Evolutionary conservation across 2,888 invertebrate genomes (phyloP).

Genomic region (Allolobophora icterica): DNA sequence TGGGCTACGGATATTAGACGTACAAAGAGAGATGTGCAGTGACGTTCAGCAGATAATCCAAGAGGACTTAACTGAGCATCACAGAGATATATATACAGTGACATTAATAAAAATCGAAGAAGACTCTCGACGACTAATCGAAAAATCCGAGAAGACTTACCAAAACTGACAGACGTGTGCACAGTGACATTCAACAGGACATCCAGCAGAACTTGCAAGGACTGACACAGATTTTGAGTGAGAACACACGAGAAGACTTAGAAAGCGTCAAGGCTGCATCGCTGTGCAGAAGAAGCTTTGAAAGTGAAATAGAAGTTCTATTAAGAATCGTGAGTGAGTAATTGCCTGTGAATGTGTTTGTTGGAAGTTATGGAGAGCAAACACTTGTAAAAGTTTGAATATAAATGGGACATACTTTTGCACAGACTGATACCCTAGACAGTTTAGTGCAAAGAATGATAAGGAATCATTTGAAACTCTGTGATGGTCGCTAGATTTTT

Average conservation of each 20-base stretch:
- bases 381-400: neutral
- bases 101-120: neutral
- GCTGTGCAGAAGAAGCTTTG: too few species aligned
- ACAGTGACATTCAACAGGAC: neutral
- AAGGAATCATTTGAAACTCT: neutral
- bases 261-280: neutral
- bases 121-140: neutral
- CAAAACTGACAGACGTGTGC: neutral
- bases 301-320: neutral
- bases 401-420: neutral
- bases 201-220: too few species aligned
- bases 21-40: neutral
- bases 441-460: neutral
- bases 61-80: neutral
- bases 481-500: neutral
- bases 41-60: neutral
- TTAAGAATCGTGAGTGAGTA: neutral
- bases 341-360: neutral
- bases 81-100: too few species aligned
- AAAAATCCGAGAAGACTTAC: neutral
- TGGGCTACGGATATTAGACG: neutral
- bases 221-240: too few species aligned
- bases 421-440: neutral
- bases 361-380: neutral
- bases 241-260: neutral